Conservation (phyloP, 2,797 vertebrate species). For the Pristis pectinata region DNA sequence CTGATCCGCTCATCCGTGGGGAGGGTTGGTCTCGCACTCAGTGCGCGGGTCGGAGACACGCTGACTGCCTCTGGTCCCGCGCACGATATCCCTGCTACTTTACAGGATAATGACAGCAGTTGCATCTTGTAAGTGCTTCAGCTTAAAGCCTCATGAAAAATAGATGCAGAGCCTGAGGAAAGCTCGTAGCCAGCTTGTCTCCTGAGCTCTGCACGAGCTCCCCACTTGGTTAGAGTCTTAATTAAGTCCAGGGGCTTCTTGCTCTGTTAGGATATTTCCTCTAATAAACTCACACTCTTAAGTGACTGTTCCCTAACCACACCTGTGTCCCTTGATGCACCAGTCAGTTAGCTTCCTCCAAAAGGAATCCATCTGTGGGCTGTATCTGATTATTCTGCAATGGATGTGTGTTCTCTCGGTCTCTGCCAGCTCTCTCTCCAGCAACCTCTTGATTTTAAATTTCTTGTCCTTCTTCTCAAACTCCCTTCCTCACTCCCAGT, state of each 20-base stretch:
- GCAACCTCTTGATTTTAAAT: not conserved
- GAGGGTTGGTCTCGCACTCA: too few species aligned
- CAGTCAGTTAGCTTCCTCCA: not conserved
- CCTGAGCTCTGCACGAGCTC: not conserved
- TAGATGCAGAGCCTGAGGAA: not conserved
- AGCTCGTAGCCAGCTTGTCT: not conserved
- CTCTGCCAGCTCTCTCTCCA: not conserved
- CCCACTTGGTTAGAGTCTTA: not conserved
- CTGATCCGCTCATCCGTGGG: not conserved
- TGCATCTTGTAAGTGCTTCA: not conserved
- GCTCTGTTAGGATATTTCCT: not conserved
- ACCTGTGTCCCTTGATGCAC: not conserved
- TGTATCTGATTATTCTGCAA: too few species aligned
- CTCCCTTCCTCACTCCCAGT: not conserved
- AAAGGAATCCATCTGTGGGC: not conserved
- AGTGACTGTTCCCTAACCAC: not conserved
- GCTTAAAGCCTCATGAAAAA: conserved; percentile 15
- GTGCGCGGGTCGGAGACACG: not conserved
- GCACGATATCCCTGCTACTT: not conserved
- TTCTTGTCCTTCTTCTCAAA: not conserved
- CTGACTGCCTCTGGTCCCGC: not conserved
- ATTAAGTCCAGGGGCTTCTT: not conserved
- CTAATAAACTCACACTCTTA: not conserved
- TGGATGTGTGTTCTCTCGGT: too few species aligned
- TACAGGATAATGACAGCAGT: not conserved